Base-by-base conservation (phyloP, 1,140 invertebrate species). In the Cotesia glomerata region DNA sequence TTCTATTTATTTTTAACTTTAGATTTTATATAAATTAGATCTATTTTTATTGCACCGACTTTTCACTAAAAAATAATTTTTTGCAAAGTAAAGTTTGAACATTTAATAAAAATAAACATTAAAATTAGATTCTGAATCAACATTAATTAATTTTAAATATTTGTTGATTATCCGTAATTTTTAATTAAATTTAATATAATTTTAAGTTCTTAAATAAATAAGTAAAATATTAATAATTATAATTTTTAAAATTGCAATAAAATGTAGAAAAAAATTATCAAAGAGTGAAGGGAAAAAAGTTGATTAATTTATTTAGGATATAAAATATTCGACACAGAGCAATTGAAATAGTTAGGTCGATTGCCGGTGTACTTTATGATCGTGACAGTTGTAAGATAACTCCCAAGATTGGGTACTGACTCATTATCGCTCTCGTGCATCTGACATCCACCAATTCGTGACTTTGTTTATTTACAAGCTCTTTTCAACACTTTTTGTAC, bases 361-460 rank as follows among this genome's bases (percentile, higher is more conserved):
- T 58, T 58, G 56, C 8, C 8, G 5, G 8, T 18, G 16, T 18
- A 18, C n/a, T 58, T 58, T 14, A 58, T 58, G 56, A 9, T 58
- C 16, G 56, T 18, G 56, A 14, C 56, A 58, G 63, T 65, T 39
- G 45, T 14, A 65, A 65, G 63, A 65, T 65, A 65, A 65, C 63
- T 65, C 45, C 36, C 11, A 16, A 65, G 63, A 65, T 65, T 65
- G 63, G 9, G 16, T 39, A 11, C 35, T 11, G 13, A 39, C 63
- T 65, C 36, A 3, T 65, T 65, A 65, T 65, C 63, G 36, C 16
- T 26, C 16, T 65, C 63, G 63, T 65, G 63, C 63, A 65, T 65
- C 63, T 26, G n/a, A 65, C 63, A 18, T 65, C 49, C 36, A 65
- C 63, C 63, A 49, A 65, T 65, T 65, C 34, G 63, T 65, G 63